These are phyloP conservation scores for Drosophila nigricruria DNA, from an alignment of 2,888 invertebrate genomes.

Conservation along the genomic window DNA sequence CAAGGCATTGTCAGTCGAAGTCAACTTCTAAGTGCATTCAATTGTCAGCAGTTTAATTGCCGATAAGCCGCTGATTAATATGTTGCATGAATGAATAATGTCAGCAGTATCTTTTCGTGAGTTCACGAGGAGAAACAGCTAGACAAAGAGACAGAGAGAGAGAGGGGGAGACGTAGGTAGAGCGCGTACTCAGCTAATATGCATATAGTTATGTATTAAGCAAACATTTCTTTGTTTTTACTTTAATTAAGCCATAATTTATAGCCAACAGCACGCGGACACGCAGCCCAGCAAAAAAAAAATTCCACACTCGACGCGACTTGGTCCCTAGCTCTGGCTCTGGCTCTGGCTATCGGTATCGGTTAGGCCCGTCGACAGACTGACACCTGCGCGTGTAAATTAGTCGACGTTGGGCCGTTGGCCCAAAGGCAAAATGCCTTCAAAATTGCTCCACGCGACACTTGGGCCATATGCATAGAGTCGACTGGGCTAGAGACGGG, in stretches of 20 bases:
- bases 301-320: constrained; percentile 66
- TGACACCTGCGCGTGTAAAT: constrained; percentile 79
- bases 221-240: constrained; percentile 60
- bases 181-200: background rate
- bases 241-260: constrained; percentile 80
- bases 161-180: background rate
- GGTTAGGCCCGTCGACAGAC: constrained; percentile 33
- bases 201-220: constrained; percentile 35
- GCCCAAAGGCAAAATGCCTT: constrained; percentile 35
- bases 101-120: constrained; percentile 2
- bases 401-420: constrained; percentile 32
- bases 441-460: constrained; percentile 46
- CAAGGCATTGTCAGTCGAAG: constrained; percentile 13
- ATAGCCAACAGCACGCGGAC: constrained; percentile 74
- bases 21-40: constrained; percentile 50
- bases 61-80: constrained; percentile 71
- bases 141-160: background rate
- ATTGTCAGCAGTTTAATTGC: constrained; percentile 44
- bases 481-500: background rate
- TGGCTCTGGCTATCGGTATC: constrained; percentile 2
- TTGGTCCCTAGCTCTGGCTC: background rate
- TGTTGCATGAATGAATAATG: constrained; percentile 51
- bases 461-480: constrained; percentile 57
- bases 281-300: constrained; percentile 62
- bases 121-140: background rate